Evolutionary conservation across 2,113 vertebrate genomes (phyloP).

Genomic region (Laticauda colubrina): DNA sequence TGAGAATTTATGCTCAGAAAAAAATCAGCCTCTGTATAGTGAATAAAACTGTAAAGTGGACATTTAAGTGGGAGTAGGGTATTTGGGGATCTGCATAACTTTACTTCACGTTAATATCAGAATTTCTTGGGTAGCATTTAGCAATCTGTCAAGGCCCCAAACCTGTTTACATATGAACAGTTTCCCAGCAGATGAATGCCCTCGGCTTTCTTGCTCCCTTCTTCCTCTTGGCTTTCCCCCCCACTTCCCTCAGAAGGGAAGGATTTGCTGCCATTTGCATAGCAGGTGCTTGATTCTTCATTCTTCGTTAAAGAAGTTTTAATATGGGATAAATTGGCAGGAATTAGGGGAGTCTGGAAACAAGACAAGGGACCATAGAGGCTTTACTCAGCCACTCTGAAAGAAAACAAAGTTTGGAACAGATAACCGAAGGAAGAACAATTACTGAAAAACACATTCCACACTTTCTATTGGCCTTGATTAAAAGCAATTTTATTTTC

Average conservation of each 20-base stretch:
- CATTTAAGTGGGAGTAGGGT: background rate
- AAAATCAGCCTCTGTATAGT: background rate
- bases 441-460: background rate
- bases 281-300: constrained; percentile 80
- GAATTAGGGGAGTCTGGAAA: constrained; percentile 74
- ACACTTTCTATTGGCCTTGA: background rate
- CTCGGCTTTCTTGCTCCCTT: constrained; percentile 12
- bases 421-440: constrained; percentile 24
- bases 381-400: constrained; percentile 43
- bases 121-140: constrained; percentile 15
- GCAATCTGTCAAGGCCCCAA: constrained; percentile 59
- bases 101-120: background rate
- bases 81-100: background rate
- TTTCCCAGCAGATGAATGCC: constrained; percentile 55
- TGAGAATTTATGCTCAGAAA: background rate
- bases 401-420: background rate
- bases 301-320: constrained; percentile 81
- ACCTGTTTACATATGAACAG: constrained; percentile 58
- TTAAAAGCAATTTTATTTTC: constrained; percentile 43
- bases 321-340: constrained; percentile 80
- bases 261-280: constrained; percentile 80
- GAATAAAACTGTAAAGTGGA: background rate
- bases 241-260: constrained; percentile 30
- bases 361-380: constrained; percentile 56
- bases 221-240: background rate